A percentile compares a stretch with the other conserved stretches of the same genome.
Evolutionary conservation across 2,888 invertebrate genomes (phyloP).

Genomic region (Anaspis maculata): DNA sequence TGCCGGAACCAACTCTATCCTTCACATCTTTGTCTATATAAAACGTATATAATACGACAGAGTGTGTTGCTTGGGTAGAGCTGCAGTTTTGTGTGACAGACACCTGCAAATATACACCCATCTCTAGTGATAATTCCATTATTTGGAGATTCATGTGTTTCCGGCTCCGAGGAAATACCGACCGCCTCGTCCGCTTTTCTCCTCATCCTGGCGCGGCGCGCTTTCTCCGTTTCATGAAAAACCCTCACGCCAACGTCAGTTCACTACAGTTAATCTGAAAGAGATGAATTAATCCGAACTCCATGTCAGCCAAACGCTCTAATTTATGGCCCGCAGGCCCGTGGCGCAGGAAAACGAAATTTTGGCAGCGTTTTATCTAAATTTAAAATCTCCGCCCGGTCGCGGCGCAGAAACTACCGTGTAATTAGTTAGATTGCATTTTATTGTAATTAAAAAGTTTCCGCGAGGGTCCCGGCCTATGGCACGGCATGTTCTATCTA

Average conservation of each 20-base stretch:
- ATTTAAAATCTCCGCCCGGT: constrained; percentile 43
- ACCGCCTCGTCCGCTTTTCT: neutral
- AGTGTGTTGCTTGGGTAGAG: no score
- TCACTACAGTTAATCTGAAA: constrained; percentile 42
- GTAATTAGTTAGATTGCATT: constrained; percentile 42
- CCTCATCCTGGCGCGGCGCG: neutral
- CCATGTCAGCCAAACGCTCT: constrained; percentile 39
- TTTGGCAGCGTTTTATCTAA: constrained; percentile 45
- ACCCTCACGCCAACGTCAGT: constrained; percentile 37
- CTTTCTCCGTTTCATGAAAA: constrained; percentile 18
- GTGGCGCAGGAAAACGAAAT: constrained; percentile 43
- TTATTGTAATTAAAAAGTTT: constrained; percentile 42
- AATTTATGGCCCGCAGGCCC: constrained; percentile 40
- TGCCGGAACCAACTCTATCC: no score
- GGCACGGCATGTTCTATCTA: neutral
- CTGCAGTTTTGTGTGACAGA: no score
- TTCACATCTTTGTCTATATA: no score
- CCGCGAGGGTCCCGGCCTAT: constrained; percentile 8
- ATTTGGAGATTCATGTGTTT: constrained; percentile 23
- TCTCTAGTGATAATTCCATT: constrained; percentile 23
- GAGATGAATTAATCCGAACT: constrained; percentile 45
- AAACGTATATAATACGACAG: no score
- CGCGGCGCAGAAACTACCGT: constrained; percentile 35
- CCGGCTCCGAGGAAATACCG: no score
- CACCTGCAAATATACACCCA: no score